Percentiles rank a stretch among this genome's conserved stretches.
These are phyloP conservation scores for Meiosimyza decipiens DNA, from an alignment of 2,888 invertebrate genomes.

Conservation along the genomic window DNA sequence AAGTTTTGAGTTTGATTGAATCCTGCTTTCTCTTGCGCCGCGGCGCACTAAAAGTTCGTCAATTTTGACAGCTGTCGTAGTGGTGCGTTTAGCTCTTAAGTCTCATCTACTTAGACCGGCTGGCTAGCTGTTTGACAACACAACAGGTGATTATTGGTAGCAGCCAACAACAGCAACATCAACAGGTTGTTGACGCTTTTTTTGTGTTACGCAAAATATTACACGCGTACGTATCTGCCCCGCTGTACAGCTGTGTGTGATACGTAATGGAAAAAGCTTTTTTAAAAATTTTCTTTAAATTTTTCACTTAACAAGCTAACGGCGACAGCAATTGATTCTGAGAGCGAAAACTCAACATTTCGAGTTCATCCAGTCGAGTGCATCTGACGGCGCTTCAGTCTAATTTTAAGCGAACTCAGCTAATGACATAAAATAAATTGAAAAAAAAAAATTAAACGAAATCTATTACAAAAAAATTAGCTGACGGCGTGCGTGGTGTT, in stretches of 20 bases:
- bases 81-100: background rate
- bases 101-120: background rate
- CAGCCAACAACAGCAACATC: background rate
- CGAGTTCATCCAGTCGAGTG: constrained; percentile 18
- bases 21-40: too few relatives aligned
- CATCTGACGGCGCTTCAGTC: constrained; percentile 28
- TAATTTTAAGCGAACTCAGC: constrained; percentile 24
- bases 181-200: background rate
- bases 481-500: background rate
- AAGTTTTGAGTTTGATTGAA: too few relatives aligned
- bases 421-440: constrained; percentile 5
- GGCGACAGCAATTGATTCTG: background rate
- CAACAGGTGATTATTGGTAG: background rate
- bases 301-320: background rate
- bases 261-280: too few relatives aligned
- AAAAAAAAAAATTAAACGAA: background rate
- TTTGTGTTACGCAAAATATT: background rate
- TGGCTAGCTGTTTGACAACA: background rate
- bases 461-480: background rate
- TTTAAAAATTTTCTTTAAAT: background rate
- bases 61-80: too few relatives aligned
- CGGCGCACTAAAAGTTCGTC: too few relatives aligned
- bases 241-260: background rate
- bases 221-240: too few relatives aligned
- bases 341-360: too few relatives aligned